Evolutionary conservation across 2,113 vertebrate species (phyloP).

Genomic region (Bos javanicus): DNA sequence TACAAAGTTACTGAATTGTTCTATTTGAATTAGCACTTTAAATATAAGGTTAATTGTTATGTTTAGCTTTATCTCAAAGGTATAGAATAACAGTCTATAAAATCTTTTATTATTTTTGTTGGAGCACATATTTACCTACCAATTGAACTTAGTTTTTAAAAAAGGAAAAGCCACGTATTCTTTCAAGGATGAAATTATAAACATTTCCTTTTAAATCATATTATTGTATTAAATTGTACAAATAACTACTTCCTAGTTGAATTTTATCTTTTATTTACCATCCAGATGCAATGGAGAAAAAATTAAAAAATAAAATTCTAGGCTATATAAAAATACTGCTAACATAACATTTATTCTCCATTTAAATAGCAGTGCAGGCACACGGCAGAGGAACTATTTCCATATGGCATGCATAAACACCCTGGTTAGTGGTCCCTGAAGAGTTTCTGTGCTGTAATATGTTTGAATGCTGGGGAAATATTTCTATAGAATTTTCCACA

Average conservation of each 20-base stretch:
- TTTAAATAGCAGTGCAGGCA: slow-evolving; percentile 56
- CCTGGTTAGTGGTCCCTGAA: slow-evolving; percentile 52
- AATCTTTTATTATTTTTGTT: neutral
- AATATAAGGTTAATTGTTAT: neutral
- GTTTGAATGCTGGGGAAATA: slow-evolving; percentile 3
- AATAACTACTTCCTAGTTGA: neutral
- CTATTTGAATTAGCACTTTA: neutral
- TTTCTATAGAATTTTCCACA: neutral
- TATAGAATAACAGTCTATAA: neutral
- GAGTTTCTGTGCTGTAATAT: slow-evolving; percentile 14
- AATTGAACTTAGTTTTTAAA: neutral
- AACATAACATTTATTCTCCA: slow-evolving; percentile 64
- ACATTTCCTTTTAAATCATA: slow-evolving; percentile 27
- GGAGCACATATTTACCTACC: neutral
- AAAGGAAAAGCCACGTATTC: neutral
- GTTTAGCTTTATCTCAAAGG: neutral
- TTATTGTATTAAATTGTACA: neutral
- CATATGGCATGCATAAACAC: slow-evolving; percentile 60
- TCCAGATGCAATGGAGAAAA: slow-evolving; percentile 22
- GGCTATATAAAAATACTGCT: slow-evolving; percentile 63
- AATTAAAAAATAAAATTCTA: slow-evolving; percentile 16
- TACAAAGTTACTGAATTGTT: neutral
- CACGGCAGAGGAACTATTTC: slow-evolving; percentile 54
- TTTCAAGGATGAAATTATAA: neutral
- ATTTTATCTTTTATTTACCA: slow-evolving; percentile 52